These are phyloP conservation scores for Yponomeuta plumbellus DNA, from an alignment of 2,888 invertebrate genomes.

Conservation along the genomic window DNA sequence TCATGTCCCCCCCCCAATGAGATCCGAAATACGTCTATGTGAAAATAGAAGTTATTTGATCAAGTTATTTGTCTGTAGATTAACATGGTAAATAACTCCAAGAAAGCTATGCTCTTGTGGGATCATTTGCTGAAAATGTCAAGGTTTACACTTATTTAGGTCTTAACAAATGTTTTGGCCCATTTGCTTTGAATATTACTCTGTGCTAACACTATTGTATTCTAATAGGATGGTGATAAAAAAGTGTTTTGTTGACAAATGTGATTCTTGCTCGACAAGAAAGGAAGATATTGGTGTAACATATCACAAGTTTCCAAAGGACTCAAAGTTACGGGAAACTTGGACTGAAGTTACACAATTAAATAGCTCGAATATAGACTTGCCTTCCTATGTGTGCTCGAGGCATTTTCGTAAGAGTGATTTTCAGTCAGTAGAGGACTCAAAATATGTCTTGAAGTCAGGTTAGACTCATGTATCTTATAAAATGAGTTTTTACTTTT, in stretches of 20 bases:
- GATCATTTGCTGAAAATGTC: too few relatives aligned
- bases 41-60: too few relatives aligned
- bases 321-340: slow-evolving; percentile 73
- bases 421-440: slow-evolving; percentile 82
- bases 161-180: too few relatives aligned
- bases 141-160: too few relatives aligned
- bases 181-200: background rate
- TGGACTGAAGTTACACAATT: slow-evolving; percentile 82
- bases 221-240: slow-evolving; percentile 73
- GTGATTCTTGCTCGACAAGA: slow-evolving; percentile 78
- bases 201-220: background rate
- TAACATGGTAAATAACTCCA: too few relatives aligned
- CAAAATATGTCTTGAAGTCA: slow-evolving; percentile 82
- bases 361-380: slow-evolving; percentile 67
- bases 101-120: too few relatives aligned
- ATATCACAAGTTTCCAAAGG: slow-evolving; percentile 85
- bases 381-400: slow-evolving; percentile 82
- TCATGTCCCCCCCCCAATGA: too few relatives aligned
- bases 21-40: too few relatives aligned
- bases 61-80: too few relatives aligned
- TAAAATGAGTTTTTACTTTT: background rate
- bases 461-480: slow-evolving; percentile 37
- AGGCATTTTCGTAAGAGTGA: slow-evolving; percentile 84
- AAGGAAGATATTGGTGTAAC: slow-evolving; percentile 82
- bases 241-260: slow-evolving; percentile 79